These are phyloP conservation scores for Benitochromis conjunctus DNA, from an alignment of 2,113 vertebrate genomes.

Conservation along the genomic window DNA sequence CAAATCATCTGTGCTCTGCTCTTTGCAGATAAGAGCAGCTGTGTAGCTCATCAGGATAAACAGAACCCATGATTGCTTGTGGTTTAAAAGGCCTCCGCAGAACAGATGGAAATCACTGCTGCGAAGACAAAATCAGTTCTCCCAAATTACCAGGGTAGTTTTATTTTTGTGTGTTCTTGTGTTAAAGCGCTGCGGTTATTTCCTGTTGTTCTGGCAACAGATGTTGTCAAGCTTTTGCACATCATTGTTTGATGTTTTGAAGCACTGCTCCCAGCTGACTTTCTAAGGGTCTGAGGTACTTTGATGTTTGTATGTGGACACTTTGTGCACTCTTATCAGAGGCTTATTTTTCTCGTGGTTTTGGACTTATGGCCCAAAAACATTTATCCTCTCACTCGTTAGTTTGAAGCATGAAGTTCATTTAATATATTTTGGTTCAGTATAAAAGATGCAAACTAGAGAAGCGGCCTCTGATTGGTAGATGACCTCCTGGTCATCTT, in stretches of 20 bases:
- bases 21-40: background rate
- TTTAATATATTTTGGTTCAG: background rate
- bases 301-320: background rate
- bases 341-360: fast-evolving
- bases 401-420: fast-evolving
- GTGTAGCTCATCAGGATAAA: background rate
- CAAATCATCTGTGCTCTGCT: background rate
- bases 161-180: background rate
- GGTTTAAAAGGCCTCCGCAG: background rate
- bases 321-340: background rate
- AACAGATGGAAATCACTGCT: background rate
- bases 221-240: background rate
- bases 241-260: background rate
- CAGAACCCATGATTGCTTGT: background rate
- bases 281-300: background rate
- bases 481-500: background rate
- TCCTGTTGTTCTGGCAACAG: background rate
- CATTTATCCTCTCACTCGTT: fast-evolving
- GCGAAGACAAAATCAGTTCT: background rate
- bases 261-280: background rate
- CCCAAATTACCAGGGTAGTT: background rate
- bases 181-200: background rate
- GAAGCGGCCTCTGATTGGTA: fast-evolving
- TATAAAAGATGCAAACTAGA: background rate
- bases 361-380: too few species aligned